These are phyloP conservation scores for Clinocottus analis DNA, from an alignment of 2,113 vertebrate genomes.

Conservation along the genomic window DNA sequence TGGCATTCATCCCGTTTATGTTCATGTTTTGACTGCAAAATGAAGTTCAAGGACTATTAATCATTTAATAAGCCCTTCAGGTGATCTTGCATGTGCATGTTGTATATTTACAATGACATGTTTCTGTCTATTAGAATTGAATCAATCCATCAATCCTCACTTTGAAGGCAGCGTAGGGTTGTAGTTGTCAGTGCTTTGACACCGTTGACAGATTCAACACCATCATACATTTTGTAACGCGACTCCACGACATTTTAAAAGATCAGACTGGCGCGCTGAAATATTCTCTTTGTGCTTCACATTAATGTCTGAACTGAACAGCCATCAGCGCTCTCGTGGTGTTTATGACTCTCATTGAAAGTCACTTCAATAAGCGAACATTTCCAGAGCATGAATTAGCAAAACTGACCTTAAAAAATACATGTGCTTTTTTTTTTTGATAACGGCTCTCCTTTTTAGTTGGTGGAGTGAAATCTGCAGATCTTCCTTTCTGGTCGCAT, in stretches of 20 bases:
- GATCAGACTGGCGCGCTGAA: conserved; percentile 27
- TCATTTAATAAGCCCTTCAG: background rate
- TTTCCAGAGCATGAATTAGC: conserved; percentile 65
- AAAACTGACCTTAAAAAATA: conserved; percentile 68
- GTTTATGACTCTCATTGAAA: conserved; percentile 48
- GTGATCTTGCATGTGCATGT: background rate
- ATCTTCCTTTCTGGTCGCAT: conserved; percentile 40
- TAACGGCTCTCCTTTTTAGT: conserved; percentile 24
- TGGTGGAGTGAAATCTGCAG: conserved; percentile 7
- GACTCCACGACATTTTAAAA: conserved; percentile 25
- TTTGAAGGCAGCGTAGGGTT: background rate
- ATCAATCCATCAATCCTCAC: background rate
- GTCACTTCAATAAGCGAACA: conserved; percentile 67
- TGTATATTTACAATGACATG: background rate
- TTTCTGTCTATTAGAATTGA: background rate
- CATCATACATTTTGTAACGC: conserved; percentile 57
- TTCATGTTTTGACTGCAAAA: background rate
- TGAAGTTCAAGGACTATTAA: background rate
- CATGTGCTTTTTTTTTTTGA: conserved; percentile 56
- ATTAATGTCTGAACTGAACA: conserved; percentile 47
- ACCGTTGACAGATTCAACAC: conserved; percentile 37
- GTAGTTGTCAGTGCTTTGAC: conserved; percentile 9
- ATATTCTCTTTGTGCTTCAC: conserved; percentile 64
- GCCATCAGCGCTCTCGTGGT: conserved; percentile 39
- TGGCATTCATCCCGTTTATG: background rate